These are phyloP conservation scores for Trichogramma dendrolimi DNA, from an alignment of 2,888 invertebrate species.

Conservation along the genomic window DNA sequence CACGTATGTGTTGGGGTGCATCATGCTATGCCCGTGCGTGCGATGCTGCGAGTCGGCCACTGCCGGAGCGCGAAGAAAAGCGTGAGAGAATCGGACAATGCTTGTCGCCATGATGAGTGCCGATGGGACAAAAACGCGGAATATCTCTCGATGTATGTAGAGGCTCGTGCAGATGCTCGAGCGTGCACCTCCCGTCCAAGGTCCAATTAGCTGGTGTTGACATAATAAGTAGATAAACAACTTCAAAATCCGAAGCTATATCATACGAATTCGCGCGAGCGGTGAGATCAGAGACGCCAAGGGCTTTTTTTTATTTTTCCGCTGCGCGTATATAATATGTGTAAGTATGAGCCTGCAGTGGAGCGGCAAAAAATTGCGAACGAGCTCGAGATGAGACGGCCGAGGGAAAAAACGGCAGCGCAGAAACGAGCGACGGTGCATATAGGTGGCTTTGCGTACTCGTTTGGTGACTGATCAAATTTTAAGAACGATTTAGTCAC, in stretches of 20 bases:
- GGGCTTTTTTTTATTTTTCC: constrained; percentile 30
- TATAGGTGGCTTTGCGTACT: constrained; percentile 13
- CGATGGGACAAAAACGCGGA: background rate
- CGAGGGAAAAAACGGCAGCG: constrained; percentile 19
- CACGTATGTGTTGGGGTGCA: too few relatives aligned
- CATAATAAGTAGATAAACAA: constrained; percentile 51
- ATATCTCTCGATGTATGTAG: constrained; percentile 21
- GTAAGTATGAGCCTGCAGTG: constrained; percentile 8
- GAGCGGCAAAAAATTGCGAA: constrained; percentile 29
- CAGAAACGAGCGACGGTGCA: constrained; percentile 9
- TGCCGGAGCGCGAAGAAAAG: constrained; percentile 13
- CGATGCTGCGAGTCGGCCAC: too few relatives aligned
- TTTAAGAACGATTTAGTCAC: constrained; percentile 47
- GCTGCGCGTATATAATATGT: constrained; percentile 18
- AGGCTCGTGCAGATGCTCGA: constrained; percentile 42
- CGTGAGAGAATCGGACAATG: constrained; percentile 24
- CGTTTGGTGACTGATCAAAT: constrained; percentile 40
- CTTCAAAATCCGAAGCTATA: constrained; percentile 34
- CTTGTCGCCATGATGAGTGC: constrained; percentile 2
- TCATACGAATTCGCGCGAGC: constrained; percentile 31
- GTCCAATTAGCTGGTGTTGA: constrained; percentile 48
- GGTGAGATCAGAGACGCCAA: constrained; percentile 46
- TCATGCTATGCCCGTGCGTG: too few relatives aligned
- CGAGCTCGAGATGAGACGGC: constrained; percentile 1
- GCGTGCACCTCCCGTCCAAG: constrained; percentile 28